Percentiles rank a stretch among this genome's conserved stretches.
phyloP scores from a whole-genome alignment of 1,140 invertebrate genomes.

The Drosophila azteca region DNA sequence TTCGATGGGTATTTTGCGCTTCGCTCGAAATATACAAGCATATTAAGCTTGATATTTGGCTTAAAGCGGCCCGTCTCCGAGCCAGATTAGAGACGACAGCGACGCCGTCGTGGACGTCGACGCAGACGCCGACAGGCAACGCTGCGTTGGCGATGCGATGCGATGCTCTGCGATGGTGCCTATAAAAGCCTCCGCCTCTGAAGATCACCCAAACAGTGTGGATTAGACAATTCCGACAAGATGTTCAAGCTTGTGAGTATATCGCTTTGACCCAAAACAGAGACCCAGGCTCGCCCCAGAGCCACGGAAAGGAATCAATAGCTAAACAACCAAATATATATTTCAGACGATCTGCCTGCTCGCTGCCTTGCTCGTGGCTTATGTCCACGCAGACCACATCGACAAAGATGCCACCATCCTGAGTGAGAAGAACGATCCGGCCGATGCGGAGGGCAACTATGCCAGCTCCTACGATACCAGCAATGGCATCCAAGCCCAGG shows the following conservation, averaged over 20 bases:
- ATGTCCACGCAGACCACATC: conserved; percentile 72
- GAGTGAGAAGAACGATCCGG: conserved; percentile 27
- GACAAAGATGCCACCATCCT: conserved; percentile 59
- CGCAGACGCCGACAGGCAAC: conserved; percentile 9
- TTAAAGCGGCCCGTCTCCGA: conserved; percentile 47
- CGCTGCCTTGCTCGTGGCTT: conserved; percentile 64
- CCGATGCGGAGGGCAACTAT: conserved; percentile 71
- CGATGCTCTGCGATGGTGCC: conserved; percentile 33
- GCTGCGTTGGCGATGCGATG: conserved; percentile 1
- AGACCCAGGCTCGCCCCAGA: background rate
- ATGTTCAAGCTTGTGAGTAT: conserved; percentile 83
- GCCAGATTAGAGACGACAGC: conserved; percentile 67
- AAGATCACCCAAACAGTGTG: conserved; percentile 73
- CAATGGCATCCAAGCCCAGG: conserved; percentile 72
- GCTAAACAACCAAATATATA: conserved; percentile 1
- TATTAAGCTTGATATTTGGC: conserved; percentile 74
- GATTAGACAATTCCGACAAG: conserved; percentile 67
- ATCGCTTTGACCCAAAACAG: background rate
- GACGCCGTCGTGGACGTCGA: conserved; percentile 41
- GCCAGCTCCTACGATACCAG: conserved; percentile 45
- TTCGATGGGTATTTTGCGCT: conserved; percentile 54
- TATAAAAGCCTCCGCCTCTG: conserved; percentile 57
- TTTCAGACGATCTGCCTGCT: conserved; percentile 66
- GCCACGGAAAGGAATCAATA: background rate
- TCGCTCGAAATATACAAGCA: conserved; percentile 48